These are phyloP conservation scores for Toxotes chatareus DNA, from an alignment of 2,113 vertebrate genomes.

Conservation along the genomic window DNA sequence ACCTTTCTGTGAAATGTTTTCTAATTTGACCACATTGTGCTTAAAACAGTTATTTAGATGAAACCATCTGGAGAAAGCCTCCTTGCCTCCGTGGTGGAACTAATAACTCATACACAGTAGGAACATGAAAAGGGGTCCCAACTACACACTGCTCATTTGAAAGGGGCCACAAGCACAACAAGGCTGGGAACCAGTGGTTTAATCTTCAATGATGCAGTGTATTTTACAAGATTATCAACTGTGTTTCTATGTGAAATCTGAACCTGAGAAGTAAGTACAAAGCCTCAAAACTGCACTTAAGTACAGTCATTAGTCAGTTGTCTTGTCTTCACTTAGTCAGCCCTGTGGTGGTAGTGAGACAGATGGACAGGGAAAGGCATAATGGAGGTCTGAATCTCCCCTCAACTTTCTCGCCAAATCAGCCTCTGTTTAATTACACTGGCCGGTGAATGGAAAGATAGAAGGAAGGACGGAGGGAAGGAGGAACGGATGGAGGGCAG, in stretches of 20 bases:
- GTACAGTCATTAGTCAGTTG: not conserved
- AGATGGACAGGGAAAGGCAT: conserved; percentile 32
- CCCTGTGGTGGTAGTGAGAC: conserved; percentile 12
- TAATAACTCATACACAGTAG: not conserved
- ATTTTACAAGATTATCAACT: not conserved
- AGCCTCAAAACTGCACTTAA: not conserved
- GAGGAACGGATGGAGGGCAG: conserved; percentile 71
- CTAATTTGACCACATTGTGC: conserved; percentile 6
- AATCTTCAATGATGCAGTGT: not conserved
- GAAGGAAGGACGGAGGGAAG: conserved; percentile 55
- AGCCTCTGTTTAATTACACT: conserved; percentile 64
- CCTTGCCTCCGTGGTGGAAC: not conserved
- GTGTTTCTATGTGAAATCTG: not conserved
- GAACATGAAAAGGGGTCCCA: not conserved
- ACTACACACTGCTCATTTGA: not conserved
- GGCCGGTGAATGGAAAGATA: conserved; percentile 57
- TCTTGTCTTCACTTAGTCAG: not conserved
- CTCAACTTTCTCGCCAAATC: conserved; percentile 42
- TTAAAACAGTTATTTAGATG: not conserved
- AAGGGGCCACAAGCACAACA: not conserved
- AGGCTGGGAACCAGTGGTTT: not conserved
- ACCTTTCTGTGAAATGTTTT: not conserved
- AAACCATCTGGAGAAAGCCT: not conserved
- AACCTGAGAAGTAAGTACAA: not conserved
- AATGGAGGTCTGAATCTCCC: conserved; percentile 6